Conservation (phyloP, 2,888 invertebrate species). For the Acanthosepion lycidas region DNA sequence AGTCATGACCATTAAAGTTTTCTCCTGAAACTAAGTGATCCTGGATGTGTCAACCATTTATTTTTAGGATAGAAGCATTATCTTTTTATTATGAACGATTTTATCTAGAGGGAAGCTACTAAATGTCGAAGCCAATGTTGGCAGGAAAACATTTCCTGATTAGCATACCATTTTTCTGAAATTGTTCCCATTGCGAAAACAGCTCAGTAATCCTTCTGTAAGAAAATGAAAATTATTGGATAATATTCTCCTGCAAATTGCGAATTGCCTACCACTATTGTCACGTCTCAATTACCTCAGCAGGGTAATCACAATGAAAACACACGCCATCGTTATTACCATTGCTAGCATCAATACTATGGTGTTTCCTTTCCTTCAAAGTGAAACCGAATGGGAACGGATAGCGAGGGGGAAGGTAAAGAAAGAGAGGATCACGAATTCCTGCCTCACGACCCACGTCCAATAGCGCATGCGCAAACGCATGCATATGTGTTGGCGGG, state of each 20-base stretch:
- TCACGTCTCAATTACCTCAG: not conserved
- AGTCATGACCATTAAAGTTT: too few relatives aligned
- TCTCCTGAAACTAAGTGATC: too few relatives aligned
- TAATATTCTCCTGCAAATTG: not conserved
- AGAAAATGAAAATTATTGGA: not conserved
- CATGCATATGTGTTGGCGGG: too few relatives aligned
- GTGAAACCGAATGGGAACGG: not conserved
- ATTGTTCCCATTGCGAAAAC: too few relatives aligned
- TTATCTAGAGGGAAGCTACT: too few relatives aligned
- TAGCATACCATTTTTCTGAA: too few relatives aligned
- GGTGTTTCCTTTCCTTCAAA: not conserved
- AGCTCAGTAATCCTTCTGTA: too few relatives aligned
- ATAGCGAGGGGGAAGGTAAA: not conserved
- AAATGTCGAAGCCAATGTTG: too few relatives aligned
- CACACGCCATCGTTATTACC: not conserved
- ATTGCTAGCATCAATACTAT: not conserved
- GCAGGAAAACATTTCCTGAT: too few relatives aligned
- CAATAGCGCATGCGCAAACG: not conserved
- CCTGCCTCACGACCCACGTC: not conserved
- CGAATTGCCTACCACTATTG: not conserved
- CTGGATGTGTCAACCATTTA: too few relatives aligned
- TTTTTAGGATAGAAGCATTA: too few relatives aligned
- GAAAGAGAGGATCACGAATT: not conserved
- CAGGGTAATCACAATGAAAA: not conserved
- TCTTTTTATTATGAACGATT: too few relatives aligned